Base-by-base conservation (phyloP, 2,113 vertebrate species). In the Dipodomys ordii region DNA sequence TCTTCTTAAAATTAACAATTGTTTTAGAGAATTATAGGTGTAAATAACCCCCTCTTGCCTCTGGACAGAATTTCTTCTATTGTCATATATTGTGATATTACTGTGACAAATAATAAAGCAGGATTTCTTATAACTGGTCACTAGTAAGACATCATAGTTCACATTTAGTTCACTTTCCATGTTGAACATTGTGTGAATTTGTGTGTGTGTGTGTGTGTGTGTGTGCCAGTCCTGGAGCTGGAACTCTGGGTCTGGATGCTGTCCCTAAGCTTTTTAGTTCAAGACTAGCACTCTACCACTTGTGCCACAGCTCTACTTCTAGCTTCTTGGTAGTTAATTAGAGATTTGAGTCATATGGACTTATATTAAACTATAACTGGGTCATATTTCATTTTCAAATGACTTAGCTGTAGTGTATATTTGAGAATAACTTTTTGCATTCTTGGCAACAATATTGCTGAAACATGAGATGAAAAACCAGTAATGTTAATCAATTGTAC, bases 11-110 rank as follows among this genome's bases (percentile, higher is more conserved):
- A 46, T 80, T 53, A 88, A 65, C 1, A 74, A 10, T 62, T 69
- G 16, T 92, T 84, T 25, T 92, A 53, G 84, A 23, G 1, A 88
- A 46, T 74, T 92, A 93, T 93, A 83, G 25, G 1, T 84, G 78
- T 92, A 87, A 20, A 62, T 23, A 92, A 76, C 2, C 0, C 1
- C 27, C 19, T 53, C 25, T 13, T 22, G 23, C 62, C 25, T 13
- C 35, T 85, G 19, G 1, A 85, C 2, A 77, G 2, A 84, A 57
- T 46, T 92, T 91, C 27, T 3, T 62, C 16, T 85, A 16, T 88
- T 85, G 78, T 11, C 53, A 49, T 27, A 35, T 73, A 25, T 87
- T 67, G 4, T 53, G 10, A 5, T 53, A 64, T 23, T 23, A 74
- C 84, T 64, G 0, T 94, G 78, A 90, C 15, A 84, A 68, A 13